These are phyloP conservation scores for Magallana angulata DNA, from an alignment of 1,140 invertebrate genomes.

Conservation along the genomic window DNA sequence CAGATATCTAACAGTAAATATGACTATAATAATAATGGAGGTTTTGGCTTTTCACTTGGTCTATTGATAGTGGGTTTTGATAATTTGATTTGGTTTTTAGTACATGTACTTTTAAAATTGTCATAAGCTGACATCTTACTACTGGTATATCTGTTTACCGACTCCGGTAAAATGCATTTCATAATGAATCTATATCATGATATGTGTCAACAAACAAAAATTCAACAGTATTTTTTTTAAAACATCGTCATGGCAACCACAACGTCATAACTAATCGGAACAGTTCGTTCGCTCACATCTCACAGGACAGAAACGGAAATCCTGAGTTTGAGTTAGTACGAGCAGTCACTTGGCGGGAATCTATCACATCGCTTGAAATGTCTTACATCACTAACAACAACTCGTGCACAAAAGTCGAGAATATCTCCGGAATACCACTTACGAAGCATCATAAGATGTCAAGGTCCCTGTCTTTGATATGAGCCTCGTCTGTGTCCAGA, in stretches of 20 bases:
- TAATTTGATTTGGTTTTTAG: too few relatives aligned
- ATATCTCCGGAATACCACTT: not conserved
- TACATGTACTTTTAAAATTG: too few relatives aligned
- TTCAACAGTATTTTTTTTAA: not conserved
- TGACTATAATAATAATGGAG: too few relatives aligned
- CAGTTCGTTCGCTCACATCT: not conserved
- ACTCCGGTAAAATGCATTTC: too few relatives aligned
- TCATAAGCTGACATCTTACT: too few relatives aligned
- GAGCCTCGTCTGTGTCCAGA: constrained; percentile 65
- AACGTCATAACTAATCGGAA: not conserved
- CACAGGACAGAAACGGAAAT: not conserved
- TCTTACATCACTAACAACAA: not conserved
- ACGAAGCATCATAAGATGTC: constrained; percentile 69
- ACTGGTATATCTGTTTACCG: too few relatives aligned
- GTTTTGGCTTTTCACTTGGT: too few relatives aligned
- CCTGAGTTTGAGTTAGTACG: not conserved
- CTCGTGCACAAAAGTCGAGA: not conserved
- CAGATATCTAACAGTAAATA: too few relatives aligned
- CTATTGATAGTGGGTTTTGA: too few relatives aligned
- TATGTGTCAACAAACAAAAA: not conserved
- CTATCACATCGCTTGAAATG: not conserved
- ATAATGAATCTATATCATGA: not conserved
- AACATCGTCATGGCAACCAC: not conserved
- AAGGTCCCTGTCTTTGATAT: constrained; percentile 73
- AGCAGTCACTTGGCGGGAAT: constrained; percentile 22